Evolutionary conservation across 2,113 vertebrate species (phyloP).

Genomic region (Dipodomys stephensi): DNA sequence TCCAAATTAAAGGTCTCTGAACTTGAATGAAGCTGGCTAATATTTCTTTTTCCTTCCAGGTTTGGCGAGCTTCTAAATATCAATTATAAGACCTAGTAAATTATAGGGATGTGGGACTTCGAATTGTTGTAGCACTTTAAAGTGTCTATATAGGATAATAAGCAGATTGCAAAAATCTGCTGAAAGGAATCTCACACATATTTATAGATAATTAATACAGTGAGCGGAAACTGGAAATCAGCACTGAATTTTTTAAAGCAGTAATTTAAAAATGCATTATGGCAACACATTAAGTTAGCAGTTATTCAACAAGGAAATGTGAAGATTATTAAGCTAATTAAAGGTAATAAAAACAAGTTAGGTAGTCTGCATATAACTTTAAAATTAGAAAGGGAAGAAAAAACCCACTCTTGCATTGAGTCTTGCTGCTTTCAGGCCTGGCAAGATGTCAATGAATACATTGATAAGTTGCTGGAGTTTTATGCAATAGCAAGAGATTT

Average conservation of each 20-base stretch:
- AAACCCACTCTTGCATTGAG: not conserved
- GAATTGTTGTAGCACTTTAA: constrained; percentile 80
- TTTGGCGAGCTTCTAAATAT: constrained; percentile 83
- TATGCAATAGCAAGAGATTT: constrained; percentile 45
- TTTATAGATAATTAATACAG: constrained; percentile 90
- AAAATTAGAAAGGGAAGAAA: constrained; percentile 67
- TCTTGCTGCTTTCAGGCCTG: constrained; percentile 62
- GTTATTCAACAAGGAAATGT: constrained; percentile 88
- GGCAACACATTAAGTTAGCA: constrained; percentile 87
- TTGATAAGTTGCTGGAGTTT: constrained; percentile 65
- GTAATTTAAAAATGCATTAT: constrained; percentile 88
- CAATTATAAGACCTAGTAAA: constrained; percentile 84
- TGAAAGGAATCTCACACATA: constrained; percentile 84
- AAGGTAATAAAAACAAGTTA: constrained; percentile 85
- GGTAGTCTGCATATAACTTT: constrained; percentile 76
- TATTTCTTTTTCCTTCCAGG: constrained; percentile 76
- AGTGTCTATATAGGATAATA: constrained; percentile 83
- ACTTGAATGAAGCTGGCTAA: constrained; percentile 70
- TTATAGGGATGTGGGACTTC: constrained; percentile 82
- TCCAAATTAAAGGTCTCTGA: constrained; percentile 78
- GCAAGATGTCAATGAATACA: constrained; percentile 64
- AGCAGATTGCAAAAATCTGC: constrained; percentile 85
- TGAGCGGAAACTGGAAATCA: constrained; percentile 86
- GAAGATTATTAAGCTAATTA: constrained; percentile 88
- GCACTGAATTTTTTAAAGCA: constrained; percentile 84